Percentiles rank a stretch among this genome's conserved stretches.
Conservation (phyloP, 2,888 invertebrate species). For the Spodoptera picta region DNA sequence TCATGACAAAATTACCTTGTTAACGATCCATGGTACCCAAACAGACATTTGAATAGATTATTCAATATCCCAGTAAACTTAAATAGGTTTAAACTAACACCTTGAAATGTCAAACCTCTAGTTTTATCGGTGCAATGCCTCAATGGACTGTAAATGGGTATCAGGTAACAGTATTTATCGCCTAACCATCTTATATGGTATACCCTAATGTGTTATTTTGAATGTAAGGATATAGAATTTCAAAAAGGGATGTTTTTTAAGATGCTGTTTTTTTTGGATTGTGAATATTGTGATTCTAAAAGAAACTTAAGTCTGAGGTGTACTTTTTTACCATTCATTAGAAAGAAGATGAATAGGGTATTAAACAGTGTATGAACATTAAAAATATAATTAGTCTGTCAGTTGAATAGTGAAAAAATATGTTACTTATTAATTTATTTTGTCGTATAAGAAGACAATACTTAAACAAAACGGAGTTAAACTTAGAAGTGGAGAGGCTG, state of each 20-base stretch:
- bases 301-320: too few species aligned
- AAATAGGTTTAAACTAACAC: constrained; percentile 64
- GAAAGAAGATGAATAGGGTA: too few species aligned
- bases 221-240: constrained; percentile 1
- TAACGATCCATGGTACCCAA: background rate
- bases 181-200: constrained; percentile 1
- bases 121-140: constrained; percentile 47
- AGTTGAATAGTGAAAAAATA: too few species aligned
- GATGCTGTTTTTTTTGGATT: background rate
- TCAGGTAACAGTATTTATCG: constrained; percentile 39
- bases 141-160: constrained; percentile 39
- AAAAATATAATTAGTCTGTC: too few species aligned
- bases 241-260: background rate
- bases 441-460: too few species aligned
- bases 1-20: constrained; percentile 3
- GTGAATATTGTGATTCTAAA: too few species aligned
- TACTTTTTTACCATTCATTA: too few species aligned
- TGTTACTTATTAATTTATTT: too few species aligned
- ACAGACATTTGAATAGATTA: constrained; percentile 69
- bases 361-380: too few species aligned
- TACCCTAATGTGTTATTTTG: constrained; percentile 2
- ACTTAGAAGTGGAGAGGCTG: too few species aligned
- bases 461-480: too few species aligned
- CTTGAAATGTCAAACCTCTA: constrained; percentile 56
- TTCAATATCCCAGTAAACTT: constrained; percentile 59